Evolutionary conservation across 2,888 invertebrate genomes (phyloP), one percentile per base, ranked within the genome.

Genomic region (Tachina lurida): DNA sequence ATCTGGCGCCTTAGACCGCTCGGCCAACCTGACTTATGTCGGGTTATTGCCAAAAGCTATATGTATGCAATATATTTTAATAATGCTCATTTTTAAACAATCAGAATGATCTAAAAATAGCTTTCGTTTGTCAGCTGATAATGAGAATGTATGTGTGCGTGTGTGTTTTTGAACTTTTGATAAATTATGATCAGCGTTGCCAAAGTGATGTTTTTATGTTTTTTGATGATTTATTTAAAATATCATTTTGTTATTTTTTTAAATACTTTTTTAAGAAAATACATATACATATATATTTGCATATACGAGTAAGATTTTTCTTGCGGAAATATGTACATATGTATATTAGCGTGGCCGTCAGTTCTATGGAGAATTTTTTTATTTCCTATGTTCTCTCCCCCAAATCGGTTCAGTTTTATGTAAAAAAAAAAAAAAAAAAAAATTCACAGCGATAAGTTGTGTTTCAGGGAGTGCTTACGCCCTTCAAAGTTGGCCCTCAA

Each of bases 1-100:
- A 94, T 95, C 95, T 95, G 95, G 95, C 95, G 95, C 95, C 95
- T 95, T 95, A 95, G 95, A 95, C 95, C 95, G 95, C 95, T 95
- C 95, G 95, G 95, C 95, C 95, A 95, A 95, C 94, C 95, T 95
- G 94, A 86, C 86, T 52, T 67, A 1, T 76, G 9, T 2, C 8
- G 7, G 43, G 0, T 0, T 0, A 0, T 22, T 62, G 75, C 47
- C 63, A 56, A 76, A 63, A 4, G 49, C 1, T n/a, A 1, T 41
- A 17, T 63, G n/a, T 63, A n/a, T 49, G 19, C n/a, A 15, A 19
- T 47, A 22, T 13, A 12, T 4, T 31, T 31, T 19, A 41, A 19
- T n/a, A 0, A 41, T 43, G 7, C 41, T 17, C 10, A 5, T 43
- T 41, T 62, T 62, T 10, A 12, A n/a, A 74, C 5, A 62, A 63